These are phyloP conservation scores for Zaprionus lineosus DNA, from an alignment of 2,888 invertebrate species.

Conservation along the genomic window DNA sequence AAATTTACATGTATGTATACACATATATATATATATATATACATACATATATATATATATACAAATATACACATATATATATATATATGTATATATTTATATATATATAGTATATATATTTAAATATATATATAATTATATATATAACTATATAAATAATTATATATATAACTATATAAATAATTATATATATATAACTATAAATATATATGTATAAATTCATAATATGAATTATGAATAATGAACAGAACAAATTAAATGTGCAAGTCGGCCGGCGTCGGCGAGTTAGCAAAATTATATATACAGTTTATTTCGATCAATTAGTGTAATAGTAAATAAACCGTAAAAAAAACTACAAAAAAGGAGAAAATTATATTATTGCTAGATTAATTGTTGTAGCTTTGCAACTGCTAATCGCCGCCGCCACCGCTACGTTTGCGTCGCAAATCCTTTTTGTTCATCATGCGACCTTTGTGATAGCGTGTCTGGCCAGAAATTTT, in stretches of 20 bases:
- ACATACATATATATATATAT: slow-evolving; percentile 13
- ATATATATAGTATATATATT: too few species aligned
- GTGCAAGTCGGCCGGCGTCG: slow-evolving; percentile 47
- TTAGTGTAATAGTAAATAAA: slow-evolving; percentile 75
- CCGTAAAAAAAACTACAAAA: slow-evolving; percentile 47
- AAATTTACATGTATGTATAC: slow-evolving; percentile 26
- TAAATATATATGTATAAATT: slow-evolving; percentile 25
- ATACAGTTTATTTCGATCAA: slow-evolving; percentile 54
- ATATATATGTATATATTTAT: slow-evolving; percentile 19
- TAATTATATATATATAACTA: slow-evolving; percentile 33
- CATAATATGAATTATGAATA: background rate
- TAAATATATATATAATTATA: slow-evolving; percentile 34
- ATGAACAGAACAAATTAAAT: slow-evolving; percentile 33
- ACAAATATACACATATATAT: slow-evolving; percentile 30
- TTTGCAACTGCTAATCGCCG: slow-evolving; percentile 40
- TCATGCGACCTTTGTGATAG: slow-evolving; percentile 76
- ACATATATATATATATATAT: slow-evolving; percentile 28
- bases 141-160: slow-evolving; percentile 25
- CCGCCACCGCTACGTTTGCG: slow-evolving; percentile 58
- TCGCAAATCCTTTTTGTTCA: slow-evolving; percentile 72
- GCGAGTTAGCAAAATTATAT: slow-evolving; percentile 65
- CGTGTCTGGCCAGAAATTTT: slow-evolving; percentile 33
- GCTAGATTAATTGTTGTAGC: slow-evolving; percentile 4
- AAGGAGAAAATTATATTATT: slow-evolving; percentile 20
- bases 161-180: slow-evolving; percentile 34